Conservation (phyloP, 2,888 invertebrate genomes). For the Cepaea hortensis region DNA sequence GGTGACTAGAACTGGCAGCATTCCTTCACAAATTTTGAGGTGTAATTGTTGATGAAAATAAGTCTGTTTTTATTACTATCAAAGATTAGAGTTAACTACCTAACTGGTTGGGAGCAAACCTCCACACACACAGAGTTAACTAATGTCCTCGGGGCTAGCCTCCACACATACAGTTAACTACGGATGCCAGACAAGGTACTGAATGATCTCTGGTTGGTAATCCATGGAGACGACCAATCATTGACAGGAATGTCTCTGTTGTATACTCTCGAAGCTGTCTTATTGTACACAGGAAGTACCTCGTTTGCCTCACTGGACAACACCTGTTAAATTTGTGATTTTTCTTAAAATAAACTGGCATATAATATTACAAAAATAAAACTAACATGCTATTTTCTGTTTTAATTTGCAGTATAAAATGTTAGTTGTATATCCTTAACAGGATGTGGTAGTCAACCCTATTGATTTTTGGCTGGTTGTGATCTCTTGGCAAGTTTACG, state of each 20-base stretch:
- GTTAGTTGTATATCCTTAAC: no score
- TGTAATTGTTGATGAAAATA: no score
- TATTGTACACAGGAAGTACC: conserved; percentile 96
- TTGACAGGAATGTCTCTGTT: conserved; percentile 84
- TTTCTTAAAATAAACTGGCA: background rate
- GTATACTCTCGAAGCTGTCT: conserved; percentile 94
- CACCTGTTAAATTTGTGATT: conserved; percentile 81
- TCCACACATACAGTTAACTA: background rate
- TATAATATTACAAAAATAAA: background rate
- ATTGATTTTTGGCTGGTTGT: no score
- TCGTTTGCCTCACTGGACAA: conserved; percentile 97
- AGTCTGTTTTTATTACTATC: no score
- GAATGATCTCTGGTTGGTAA: conserved; percentile 42
- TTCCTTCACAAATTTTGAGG: no score
- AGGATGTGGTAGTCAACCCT: no score
- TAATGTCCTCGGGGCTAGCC: background rate
- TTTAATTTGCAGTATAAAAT: no score
- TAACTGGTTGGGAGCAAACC: no score
- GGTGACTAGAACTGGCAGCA: no score
- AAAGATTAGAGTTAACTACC: no score
- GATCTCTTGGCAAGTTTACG: no score
- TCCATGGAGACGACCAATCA: conserved; percentile 84
- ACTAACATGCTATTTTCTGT: background rate
- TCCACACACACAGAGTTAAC: no score
- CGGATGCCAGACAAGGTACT: conserved; percentile 23